Evolutionary conservation across 1,140 invertebrate species (phyloP).

Genomic region (Papilio machaon): DNA sequence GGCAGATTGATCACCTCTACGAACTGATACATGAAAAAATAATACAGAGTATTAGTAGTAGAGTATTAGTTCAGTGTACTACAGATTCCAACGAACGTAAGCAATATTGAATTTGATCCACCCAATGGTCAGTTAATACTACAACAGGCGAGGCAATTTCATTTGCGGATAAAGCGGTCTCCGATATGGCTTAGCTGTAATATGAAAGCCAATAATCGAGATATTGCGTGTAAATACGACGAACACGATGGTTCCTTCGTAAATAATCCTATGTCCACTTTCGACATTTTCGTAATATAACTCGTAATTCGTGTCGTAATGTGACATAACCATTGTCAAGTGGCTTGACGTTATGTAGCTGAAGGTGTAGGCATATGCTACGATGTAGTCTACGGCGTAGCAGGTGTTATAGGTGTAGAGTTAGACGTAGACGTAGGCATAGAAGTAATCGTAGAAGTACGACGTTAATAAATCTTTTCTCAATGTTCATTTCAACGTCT

Average conservation of each 20-base stretch:
- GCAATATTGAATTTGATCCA: constrained; percentile 9
- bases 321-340: too few species aligned
- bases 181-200: neutral
- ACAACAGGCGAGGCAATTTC: constrained; percentile 1
- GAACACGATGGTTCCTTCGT: neutral
- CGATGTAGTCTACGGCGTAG: neutral
- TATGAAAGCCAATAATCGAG: constrained; percentile 8
- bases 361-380: neutral
- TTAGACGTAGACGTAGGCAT: neutral
- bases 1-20: too few species aligned
- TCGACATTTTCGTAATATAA: too few species aligned
- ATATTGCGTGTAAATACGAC: constrained; percentile 2
- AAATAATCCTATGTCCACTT: neutral
- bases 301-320: too few species aligned
- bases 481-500: neutral
- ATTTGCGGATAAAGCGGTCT: neutral
- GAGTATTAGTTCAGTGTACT: neutral
- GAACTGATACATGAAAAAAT: too few species aligned
- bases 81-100: neutral
- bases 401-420: neutral
- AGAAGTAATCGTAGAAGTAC: neutral
- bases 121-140: constrained; percentile 4
- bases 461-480: neutral
- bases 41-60: too few species aligned
- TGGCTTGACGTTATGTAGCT: too few species aligned